These are phyloP conservation scores for Caretta caretta DNA, from an alignment of 2,113 vertebrate genomes.

Conservation along the genomic window DNA sequence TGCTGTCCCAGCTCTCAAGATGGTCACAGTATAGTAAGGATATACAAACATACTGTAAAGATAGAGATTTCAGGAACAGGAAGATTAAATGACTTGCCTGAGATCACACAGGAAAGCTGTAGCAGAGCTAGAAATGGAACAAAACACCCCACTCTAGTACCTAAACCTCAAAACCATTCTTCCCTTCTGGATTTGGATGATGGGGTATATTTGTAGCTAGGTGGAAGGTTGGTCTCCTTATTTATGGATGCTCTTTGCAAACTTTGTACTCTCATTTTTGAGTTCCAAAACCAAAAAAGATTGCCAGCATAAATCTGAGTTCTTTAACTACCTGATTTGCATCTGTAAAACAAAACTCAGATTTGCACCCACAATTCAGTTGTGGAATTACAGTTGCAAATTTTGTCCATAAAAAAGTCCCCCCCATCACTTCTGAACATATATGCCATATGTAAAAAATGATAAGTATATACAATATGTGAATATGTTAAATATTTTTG, in stretches of 20 bases:
- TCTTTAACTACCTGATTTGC: neutral
- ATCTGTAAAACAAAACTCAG: accelerated
- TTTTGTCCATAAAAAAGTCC: accelerated
- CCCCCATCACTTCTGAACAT: neutral
- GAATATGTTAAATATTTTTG: neutral
- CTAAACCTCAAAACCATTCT: neutral
- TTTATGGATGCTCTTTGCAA: neutral
- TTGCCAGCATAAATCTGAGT: neutral
- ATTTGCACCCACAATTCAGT: neutral
- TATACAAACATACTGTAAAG: neutral
- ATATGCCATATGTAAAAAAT: neutral
- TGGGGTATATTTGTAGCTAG: accelerated
- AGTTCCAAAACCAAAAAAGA: neutral
- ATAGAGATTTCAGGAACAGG: neutral
- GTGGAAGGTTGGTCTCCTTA: neutral
- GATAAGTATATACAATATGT: neutral
- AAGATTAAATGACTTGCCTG: neutral
- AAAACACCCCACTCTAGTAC: neutral
- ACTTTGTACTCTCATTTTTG: neutral
- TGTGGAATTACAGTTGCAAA: neutral
- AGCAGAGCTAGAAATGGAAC: neutral
- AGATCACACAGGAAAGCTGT: neutral
- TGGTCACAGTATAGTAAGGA: neutral
- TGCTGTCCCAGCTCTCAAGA: neutral
- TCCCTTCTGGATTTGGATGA: neutral